phyloP scores from a whole-genome alignment of 2,888 invertebrate species.

The Xylota sylvarum region DNA sequence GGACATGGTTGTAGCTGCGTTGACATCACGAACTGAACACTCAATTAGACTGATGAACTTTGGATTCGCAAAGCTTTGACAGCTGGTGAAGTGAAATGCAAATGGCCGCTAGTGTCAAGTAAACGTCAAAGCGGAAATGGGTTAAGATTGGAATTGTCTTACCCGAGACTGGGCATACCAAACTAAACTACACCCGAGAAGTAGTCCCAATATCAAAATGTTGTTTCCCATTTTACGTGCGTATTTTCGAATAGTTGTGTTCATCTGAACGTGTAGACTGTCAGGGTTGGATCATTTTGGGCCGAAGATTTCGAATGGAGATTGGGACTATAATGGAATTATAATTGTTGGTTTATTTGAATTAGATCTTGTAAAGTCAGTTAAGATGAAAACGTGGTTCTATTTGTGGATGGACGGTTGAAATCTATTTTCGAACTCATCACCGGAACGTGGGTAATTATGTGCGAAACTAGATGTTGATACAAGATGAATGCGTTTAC shows the following conservation, averaged over 20 bases:
- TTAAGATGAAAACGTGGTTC: not conserved
- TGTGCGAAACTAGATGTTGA: not conserved
- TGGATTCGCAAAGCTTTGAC: constrained; percentile 12
- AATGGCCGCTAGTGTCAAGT: constrained; percentile 46
- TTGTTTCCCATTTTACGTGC: not conserved
- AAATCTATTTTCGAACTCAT: not conserved
- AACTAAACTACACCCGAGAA: not conserved
- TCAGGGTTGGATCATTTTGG: not conserved
- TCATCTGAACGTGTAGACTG: not conserved
- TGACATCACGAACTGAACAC: constrained; percentile 6
- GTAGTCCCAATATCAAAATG: not conserved
- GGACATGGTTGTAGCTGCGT: not conserved
- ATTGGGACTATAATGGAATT: not conserved
- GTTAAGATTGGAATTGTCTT: not conserved
- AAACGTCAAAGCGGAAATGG: not conserved
- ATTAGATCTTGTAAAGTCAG: not conserved
- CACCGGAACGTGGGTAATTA: not conserved
- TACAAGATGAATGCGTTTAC: not conserved
- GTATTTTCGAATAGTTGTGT: not conserved
- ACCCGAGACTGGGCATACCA: not conserved
- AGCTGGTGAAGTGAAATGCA: constrained; percentile 23
- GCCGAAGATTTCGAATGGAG: not conserved
- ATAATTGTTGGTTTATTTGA: not conserved
- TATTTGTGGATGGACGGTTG: not conserved
- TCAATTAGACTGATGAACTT: not conserved